A percentile compares a stretch with the other conserved stretches of the same genome.
Conservation (phyloP, 1,140 invertebrate species). For the Brachystomella parvula region DNA sequence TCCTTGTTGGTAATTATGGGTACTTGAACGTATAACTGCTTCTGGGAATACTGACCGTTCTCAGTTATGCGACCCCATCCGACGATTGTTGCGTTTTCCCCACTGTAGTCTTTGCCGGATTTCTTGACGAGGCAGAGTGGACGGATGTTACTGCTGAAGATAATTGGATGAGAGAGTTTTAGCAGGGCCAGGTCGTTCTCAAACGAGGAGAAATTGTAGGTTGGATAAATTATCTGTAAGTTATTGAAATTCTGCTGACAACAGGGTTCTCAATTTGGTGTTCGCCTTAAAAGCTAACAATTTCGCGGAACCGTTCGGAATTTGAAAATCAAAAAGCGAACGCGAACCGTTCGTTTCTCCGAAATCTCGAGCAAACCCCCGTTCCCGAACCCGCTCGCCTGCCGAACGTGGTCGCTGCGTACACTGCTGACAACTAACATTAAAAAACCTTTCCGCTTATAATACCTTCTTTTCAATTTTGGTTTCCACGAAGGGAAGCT, state of each 20-base stretch:
- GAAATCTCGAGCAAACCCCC: too few species aligned
- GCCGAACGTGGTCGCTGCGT: too few species aligned
- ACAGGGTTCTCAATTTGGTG: too few species aligned
- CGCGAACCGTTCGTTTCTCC: too few species aligned
- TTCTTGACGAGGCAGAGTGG: conserved; percentile 77
- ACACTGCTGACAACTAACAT: too few species aligned
- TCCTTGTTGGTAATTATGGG: conserved; percentile 86
- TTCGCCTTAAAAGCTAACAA: too few species aligned
- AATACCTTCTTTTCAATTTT: conserved; percentile 64
- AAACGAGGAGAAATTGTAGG: conserved; percentile 91
- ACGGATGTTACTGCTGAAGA: conserved; percentile 63
- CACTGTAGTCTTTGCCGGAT: conserved; percentile 69
- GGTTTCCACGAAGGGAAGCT: conserved; percentile 72
- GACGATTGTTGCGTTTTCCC: conserved; percentile 65
- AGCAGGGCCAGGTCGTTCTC: conserved; percentile 86
- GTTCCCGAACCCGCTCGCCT: too few species aligned
- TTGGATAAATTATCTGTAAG: conserved; percentile 65
- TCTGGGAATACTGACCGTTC: conserved; percentile 78
- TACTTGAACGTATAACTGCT: conserved; percentile 80
- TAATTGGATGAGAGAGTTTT: conserved; percentile 64
- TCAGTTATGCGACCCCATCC: conserved; percentile 52
- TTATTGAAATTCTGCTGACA: neutral
- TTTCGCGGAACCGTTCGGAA: too few species aligned
- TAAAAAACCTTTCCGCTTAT: too few species aligned
- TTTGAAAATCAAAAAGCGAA: too few species aligned